Evolutionary conservation across 2,888 invertebrate species (phyloP).

Genomic region (Apamea anceps): DNA sequence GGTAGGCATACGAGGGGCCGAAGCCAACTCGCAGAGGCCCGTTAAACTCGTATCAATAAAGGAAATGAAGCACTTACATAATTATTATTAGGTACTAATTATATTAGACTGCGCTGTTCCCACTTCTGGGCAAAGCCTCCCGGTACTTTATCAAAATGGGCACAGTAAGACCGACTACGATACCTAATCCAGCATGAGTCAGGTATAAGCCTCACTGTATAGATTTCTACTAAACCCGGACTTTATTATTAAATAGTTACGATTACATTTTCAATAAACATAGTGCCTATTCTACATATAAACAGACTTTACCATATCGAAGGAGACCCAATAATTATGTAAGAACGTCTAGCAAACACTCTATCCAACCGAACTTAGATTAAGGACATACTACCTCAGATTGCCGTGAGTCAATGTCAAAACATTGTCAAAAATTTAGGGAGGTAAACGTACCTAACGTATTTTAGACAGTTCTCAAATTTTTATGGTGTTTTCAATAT

Average conservation of each 20-base stretch:
- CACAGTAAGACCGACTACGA: not conserved
- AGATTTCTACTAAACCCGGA: not conserved
- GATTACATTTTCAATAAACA: not conserved
- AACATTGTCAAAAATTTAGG: too few relatives aligned
- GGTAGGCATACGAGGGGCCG: too few relatives aligned
- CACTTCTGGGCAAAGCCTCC: not conserved
- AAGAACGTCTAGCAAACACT: not conserved
- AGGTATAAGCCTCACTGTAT: not conserved
- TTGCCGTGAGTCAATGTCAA: too few relatives aligned
- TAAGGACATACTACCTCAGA: too few relatives aligned
- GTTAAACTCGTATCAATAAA: too few relatives aligned
- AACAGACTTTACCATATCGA: not conserved
- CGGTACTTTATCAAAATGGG: not conserved
- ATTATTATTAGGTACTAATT: not conserved
- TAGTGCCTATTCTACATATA: not conserved
- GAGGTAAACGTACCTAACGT: too few relatives aligned
- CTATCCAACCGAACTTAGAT: not conserved
- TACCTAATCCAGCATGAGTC: not conserved
- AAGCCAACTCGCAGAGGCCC: too few relatives aligned
- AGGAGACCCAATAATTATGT: not conserved
- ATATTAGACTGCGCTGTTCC: not conserved
- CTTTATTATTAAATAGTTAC: not conserved
- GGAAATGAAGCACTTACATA: not conserved
- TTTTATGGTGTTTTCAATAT: too few relatives aligned
- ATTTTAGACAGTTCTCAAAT: too few relatives aligned